Base-by-base conservation (phyloP, 2,888 invertebrate genomes). In the Cephus rjabovi region DNA sequence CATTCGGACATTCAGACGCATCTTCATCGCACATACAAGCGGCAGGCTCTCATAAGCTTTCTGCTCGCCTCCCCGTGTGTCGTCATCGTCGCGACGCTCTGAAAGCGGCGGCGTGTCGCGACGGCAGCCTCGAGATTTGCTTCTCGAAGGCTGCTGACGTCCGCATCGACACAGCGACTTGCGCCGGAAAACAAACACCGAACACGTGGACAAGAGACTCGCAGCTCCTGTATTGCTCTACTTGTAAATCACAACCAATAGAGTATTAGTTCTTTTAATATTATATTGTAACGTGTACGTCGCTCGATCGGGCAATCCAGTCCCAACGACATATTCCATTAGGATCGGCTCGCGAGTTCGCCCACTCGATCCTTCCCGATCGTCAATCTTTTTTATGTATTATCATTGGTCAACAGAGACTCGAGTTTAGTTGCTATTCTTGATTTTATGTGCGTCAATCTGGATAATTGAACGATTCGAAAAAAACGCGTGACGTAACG, bases 241-340 rank as follows among this genome's bases (percentile, higher is more conserved):
- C 86, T 89, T 90, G 86, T 89, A 89, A 89, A 91, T 91, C 90
- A 91, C 91, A 91, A 91, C 91, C 91, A 90, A 89, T 86, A 84
- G 91, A 91, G 91, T 90, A 89, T 90, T 89, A 86, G 85, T 87
- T 87, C 83, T 80, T 76, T 79, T 84, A 81, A 86, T 84, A 33
- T 71, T 71, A 71, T 71, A 71, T 71, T 33, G 71, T 71, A 71
- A 33, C n/a, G 31, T 31, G 1, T 71, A 71, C 31, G 71, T 71
- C 31, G 31, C 71, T 30, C 33, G 15, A 33, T 79, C 75, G 79
- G 75, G 83, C 81, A 81, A 79, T 79, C 78, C 76, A 81, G 79
- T 35, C 56, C 81, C 81, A 79, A 79, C 82, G 81, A 83, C 82
- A 80, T 81, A 33, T 33, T 71, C 15, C 56, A 23, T 15, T 23